A percentile compares a stretch with the other conserved stretches of the same genome.
These are phyloP conservation scores for Heteromurus nitidus DNA, from an alignment of 2,888 invertebrate species.

Conservation along the genomic window DNA sequence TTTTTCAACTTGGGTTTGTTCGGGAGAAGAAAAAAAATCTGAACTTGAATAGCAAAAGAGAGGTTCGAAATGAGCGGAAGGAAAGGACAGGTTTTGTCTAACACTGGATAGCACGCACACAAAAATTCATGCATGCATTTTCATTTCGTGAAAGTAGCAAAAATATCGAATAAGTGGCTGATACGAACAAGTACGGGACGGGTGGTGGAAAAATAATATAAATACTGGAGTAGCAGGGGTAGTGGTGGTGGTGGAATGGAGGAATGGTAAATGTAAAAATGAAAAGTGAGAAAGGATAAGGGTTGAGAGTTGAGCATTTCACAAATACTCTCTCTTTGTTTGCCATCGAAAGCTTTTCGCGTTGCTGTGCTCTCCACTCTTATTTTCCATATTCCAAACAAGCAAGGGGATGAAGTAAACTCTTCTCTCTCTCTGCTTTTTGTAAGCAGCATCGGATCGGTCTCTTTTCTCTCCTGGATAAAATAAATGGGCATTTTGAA, in stretches of 20 bases:
- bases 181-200: conserved; percentile 46
- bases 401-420: conserved; percentile 44
- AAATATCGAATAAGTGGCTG: conserved; percentile 56
- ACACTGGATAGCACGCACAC: background rate
- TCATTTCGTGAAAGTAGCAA: conserved; percentile 36
- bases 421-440: conserved; percentile 6
- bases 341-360: too few relatives aligned
- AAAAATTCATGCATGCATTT: conserved; percentile 5
- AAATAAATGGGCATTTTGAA: conserved; percentile 29
- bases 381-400: too few relatives aligned
- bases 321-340: conserved; percentile 5
- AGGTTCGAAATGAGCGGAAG: background rate
- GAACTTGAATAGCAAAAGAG: background rate
- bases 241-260: background rate
- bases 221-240: too few relatives aligned
- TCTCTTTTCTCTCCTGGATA: conserved; percentile 2
- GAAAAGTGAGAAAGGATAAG: conserved; percentile 29
- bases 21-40: conserved; percentile 11
- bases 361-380: background rate
- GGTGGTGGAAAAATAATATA: background rate
- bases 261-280: conserved; percentile 10
- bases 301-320: too few relatives aligned
- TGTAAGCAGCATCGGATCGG: background rate
- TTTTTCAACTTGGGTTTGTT: background rate
- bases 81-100: conserved; percentile 35